Evolutionary conservation across 2,888 invertebrate species (phyloP).

Genomic region (Lutraria lutraria): DNA sequence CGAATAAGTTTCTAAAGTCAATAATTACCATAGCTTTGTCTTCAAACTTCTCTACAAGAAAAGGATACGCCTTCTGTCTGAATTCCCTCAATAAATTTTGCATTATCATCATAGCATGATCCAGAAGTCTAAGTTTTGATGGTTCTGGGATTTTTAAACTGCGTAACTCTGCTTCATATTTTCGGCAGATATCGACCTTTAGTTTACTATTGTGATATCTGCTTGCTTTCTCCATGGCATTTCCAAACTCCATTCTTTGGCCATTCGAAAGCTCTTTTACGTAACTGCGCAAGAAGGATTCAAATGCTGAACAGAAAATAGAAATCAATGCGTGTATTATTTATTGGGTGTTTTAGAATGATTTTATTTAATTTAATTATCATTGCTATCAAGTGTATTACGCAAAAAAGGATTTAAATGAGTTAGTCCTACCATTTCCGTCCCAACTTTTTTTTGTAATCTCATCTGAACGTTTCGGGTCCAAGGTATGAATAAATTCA

Average conservation of each 20-base stretch:
- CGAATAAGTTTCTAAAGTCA: neutral
- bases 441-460: constrained; percentile 3
- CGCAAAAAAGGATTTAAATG: too few relatives aligned
- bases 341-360: too few relatives aligned
- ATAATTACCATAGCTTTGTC: neutral
- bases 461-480: neutral
- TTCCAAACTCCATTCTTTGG: neutral
- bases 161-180: neutral
- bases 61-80: neutral
- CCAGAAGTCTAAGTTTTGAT: neutral
- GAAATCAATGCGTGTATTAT: neutral
- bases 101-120: neutral
- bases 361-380: too few relatives aligned
- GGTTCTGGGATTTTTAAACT: neutral
- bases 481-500: neutral
- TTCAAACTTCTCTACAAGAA: neutral
- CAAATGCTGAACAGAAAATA: neutral
- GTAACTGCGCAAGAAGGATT: neutral
- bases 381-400: too few relatives aligned
- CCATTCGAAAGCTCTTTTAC: neutral
- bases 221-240: neutral
- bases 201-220: neutral
- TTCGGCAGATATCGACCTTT: neutral
- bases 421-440: neutral
- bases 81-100: neutral